These are phyloP conservation scores for Syngnathoides biaculeatus DNA, from an alignment of 2,113 vertebrate species.

Conservation along the genomic window DNA sequence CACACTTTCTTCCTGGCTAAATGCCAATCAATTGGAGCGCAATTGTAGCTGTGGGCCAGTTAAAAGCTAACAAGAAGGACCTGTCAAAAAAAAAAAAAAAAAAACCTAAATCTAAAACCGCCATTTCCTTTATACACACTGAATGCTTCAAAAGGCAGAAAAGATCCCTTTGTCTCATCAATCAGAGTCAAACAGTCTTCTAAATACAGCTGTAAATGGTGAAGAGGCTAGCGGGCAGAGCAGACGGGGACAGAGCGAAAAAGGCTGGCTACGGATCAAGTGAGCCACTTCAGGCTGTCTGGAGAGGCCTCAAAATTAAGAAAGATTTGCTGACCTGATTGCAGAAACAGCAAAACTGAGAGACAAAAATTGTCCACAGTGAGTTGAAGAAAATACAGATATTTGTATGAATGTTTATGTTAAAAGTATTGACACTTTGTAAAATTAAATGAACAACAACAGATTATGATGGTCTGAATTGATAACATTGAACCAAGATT, in stretches of 20 bases:
- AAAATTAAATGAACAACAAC: no score
- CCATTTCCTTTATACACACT: slow-evolving; percentile 43
- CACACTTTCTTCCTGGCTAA: no score
- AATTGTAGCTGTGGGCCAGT: slow-evolving; percentile 59
- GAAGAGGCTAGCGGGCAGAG: slow-evolving; percentile 21
- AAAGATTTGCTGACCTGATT: slow-evolving; percentile 24
- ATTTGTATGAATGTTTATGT: no score
- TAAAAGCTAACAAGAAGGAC: slow-evolving; percentile 48
- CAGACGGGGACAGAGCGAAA: slow-evolving; percentile 20
- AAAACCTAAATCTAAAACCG: background rate
- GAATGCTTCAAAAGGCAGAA: slow-evolving; percentile 43
- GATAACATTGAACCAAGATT: no score
- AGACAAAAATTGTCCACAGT: background rate
- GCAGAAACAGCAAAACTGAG: slow-evolving; percentile 28
- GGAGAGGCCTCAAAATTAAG: slow-evolving; percentile 42
- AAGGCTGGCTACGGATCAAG: slow-evolving; percentile 43
- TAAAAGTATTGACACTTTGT: no score
- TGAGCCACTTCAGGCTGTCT: slow-evolving; percentile 50
- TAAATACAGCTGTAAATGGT: slow-evolving; percentile 19
- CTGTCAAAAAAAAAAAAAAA: slow-evolving; percentile 43
- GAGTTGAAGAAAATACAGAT: background rate
- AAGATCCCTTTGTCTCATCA: slow-evolving; percentile 49
- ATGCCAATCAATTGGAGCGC: slow-evolving; percentile 66
- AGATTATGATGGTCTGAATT: no score
- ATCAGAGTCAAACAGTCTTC: slow-evolving; percentile 36